These are phyloP conservation scores for Carcina quercana DNA, from an alignment of 2,888 invertebrate genomes.

Conservation along the genomic window DNA sequence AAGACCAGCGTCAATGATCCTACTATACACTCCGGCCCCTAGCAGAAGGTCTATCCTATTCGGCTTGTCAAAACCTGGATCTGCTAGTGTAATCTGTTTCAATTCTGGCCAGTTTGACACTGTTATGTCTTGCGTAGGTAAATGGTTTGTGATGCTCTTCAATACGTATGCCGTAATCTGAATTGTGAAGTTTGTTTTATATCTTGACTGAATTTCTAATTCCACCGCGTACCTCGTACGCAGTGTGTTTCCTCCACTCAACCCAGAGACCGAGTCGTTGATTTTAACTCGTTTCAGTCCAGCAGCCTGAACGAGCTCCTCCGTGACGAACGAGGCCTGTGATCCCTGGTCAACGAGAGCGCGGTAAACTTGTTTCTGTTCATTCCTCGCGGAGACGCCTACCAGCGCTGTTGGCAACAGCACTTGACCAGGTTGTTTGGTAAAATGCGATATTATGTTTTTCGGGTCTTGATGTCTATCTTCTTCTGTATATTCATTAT, in stretches of 20 bases:
- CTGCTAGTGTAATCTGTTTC: no score
- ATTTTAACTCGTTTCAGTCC: neutral
- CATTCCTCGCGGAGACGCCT: no score
- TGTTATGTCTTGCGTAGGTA: no score
- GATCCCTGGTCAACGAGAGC: conserved; percentile 11
- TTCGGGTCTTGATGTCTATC: neutral
- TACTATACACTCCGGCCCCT: no score
- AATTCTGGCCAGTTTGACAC: no score
- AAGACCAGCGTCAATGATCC: no score
- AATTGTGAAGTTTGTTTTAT: neutral
- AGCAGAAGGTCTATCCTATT: no score
- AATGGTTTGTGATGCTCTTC: neutral
- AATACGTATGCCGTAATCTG: conserved; percentile 3
- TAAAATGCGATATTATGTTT: neutral
- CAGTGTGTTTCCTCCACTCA: neutral
- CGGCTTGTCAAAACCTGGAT: no score
- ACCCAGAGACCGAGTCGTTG: neutral
- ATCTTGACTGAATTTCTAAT: conserved; percentile 3
- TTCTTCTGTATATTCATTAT: neutral
- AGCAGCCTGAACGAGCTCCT: conserved; percentile 1
- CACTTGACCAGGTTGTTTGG: conserved; percentile 3
- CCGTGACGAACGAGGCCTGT: conserved; percentile 5
- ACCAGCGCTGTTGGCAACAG: conserved; percentile 5
- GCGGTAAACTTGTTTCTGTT: neutral
- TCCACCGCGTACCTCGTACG: neutral